Percentiles rank a stretch among this genome's conserved stretches.
Conservation (phyloP, 2,113 vertebrate species). For the Psittacula cyanocephala region DNA sequence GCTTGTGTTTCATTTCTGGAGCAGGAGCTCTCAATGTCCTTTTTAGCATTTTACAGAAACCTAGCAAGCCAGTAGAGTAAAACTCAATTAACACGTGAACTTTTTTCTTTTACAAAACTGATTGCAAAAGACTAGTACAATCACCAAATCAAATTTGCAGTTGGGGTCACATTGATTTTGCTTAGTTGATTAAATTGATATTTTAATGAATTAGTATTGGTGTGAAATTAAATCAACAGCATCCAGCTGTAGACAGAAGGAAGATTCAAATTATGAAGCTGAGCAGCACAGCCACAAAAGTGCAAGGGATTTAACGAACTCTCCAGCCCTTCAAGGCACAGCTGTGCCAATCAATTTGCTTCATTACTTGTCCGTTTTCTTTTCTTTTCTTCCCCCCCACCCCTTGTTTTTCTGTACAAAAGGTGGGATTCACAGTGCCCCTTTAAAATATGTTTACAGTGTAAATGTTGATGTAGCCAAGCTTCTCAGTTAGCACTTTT, state of each 20-base stretch:
- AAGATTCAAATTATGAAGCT: constrained; percentile 15
- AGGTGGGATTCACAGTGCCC: not conserved
- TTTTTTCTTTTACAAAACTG: constrained; percentile 28
- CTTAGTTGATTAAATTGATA: constrained; percentile 36
- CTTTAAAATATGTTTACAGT: not conserved
- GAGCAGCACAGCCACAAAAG: not conserved
- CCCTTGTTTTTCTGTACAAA: not conserved
- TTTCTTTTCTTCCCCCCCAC: not conserved
- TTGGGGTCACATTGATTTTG: constrained; percentile 18
- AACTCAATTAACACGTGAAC: not conserved
- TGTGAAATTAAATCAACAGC: constrained; percentile 35
- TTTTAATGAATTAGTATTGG: constrained; percentile 38
- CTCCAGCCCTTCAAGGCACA: not conserved
- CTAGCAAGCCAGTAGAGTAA: not conserved
- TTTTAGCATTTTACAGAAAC: not conserved
- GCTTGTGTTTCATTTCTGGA: not conserved
- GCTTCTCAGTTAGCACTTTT: not conserved
- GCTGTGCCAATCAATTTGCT: not conserved
- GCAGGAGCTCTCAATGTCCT: not conserved
- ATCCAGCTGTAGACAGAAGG: not conserved
- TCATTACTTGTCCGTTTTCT: not conserved
- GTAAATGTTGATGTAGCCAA: not conserved
- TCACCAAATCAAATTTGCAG: constrained; percentile 47
- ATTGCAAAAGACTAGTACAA: constrained; percentile 32
- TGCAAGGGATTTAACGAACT: not conserved